phyloP scores from a whole-genome alignment of 2,113 vertebrate species.

The Hylia prasina region DNA sequence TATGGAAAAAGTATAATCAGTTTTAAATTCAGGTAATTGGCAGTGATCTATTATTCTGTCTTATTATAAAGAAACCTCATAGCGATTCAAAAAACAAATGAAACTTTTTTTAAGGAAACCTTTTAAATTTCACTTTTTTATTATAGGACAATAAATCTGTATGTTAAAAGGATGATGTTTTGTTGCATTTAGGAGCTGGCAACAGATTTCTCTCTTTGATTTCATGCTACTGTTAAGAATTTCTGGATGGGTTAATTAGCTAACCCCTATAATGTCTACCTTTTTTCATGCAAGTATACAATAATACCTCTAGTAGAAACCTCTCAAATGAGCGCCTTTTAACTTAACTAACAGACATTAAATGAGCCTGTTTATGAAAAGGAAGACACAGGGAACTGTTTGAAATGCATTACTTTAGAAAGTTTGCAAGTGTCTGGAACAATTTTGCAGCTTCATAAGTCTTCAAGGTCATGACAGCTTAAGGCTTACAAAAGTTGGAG shows the following conservation, averaged over 20 bases:
- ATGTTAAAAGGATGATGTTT: not conserved
- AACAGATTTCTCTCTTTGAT: not conserved
- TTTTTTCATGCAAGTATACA: not conserved
- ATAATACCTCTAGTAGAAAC: not conserved
- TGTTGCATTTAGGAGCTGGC: not conserved
- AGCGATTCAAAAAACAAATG: not conserved
- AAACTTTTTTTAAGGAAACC: not conserved
- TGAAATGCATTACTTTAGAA: not conserved
- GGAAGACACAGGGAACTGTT: not conserved
- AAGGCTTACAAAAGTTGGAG: not conserved
- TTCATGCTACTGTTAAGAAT: not conserved
- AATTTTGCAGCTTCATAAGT: not conserved
- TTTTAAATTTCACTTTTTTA: not conserved
- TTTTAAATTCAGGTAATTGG: not conserved
- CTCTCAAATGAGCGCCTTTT: not conserved
- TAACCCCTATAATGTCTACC: not conserved
- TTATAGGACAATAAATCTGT: not conserved
- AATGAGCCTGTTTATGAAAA: not conserved
- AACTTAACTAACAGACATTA: not conserved
- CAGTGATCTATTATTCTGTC: not conserved
- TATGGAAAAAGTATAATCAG: not conserved
- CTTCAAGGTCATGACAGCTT: conserved; percentile 25
- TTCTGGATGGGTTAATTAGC: not conserved
- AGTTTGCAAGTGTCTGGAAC: not conserved
- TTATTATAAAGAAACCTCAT: not conserved